Percentiles rank a stretch among this genome's conserved stretches.
phyloP scores from a whole-genome alignment of 2,888 invertebrate genomes.

The Phengaris arion region DNA sequence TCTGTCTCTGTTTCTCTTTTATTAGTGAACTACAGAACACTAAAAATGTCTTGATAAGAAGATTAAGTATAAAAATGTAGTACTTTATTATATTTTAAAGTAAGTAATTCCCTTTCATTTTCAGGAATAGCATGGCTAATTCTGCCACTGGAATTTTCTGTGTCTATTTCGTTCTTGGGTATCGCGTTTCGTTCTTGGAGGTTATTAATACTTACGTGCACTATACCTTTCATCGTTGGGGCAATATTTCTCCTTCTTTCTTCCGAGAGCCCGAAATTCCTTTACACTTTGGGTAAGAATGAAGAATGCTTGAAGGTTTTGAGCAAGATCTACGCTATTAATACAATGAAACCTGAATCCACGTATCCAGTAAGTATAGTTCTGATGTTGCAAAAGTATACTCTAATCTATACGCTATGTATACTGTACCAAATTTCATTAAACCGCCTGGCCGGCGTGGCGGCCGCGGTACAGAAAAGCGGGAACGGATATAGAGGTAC shows the following conservation, averaged over 20 bases:
- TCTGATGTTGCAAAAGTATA: background rate
- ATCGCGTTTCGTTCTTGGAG: slow-evolving; percentile 55
- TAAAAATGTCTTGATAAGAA: too few relatives aligned
- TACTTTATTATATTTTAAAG: too few relatives aligned
- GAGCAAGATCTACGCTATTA: slow-evolving; percentile 75
- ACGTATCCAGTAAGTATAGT: slow-evolving; percentile 56
- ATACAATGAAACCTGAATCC: slow-evolving; percentile 57
- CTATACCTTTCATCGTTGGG: slow-evolving; percentile 79
- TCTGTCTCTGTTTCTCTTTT: too few relatives aligned
- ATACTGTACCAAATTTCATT: too few relatives aligned
- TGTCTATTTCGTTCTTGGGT: slow-evolving; percentile 41
- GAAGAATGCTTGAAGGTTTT: slow-evolving; percentile 81
- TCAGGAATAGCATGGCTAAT: slow-evolving; percentile 41
- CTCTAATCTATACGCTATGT: too few relatives aligned
- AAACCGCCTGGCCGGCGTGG: too few relatives aligned
- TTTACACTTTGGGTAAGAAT: slow-evolving; percentile 80
- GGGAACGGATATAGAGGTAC: too few relatives aligned
- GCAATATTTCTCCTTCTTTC: slow-evolving; percentile 75
- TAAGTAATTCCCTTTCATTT: slow-evolving; percentile 28
- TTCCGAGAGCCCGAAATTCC: slow-evolving; percentile 87
- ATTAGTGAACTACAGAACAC: too few relatives aligned
- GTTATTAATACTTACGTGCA: slow-evolving; percentile 52
- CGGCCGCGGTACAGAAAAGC: too few relatives aligned
- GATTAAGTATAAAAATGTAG: too few relatives aligned
- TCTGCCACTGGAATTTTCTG: slow-evolving; percentile 26